A percentile compares a stretch with the other conserved stretches of the same genome.
These are phyloP conservation scores for Megaleporinus macrocephalus DNA, from an alignment of 2,113 vertebrate genomes.

Conservation along the genomic window DNA sequence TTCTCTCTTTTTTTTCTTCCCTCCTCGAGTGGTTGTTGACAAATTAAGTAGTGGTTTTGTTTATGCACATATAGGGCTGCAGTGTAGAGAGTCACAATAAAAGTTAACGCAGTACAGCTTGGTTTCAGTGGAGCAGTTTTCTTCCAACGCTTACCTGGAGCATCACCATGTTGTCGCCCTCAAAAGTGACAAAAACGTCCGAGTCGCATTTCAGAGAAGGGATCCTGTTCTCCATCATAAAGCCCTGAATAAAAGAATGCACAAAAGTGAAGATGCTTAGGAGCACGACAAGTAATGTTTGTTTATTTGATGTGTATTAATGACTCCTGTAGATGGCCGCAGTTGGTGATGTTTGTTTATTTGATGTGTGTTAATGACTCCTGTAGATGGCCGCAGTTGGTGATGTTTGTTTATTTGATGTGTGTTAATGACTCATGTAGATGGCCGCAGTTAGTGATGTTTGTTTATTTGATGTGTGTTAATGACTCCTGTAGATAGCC, in stretches of 20 bases:
- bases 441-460: no score
- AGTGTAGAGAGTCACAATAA: background rate
- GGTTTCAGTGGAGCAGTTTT: conserved; percentile 1
- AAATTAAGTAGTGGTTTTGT: background rate
- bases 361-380: no score
- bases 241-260: conserved; percentile 55
- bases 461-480: no score
- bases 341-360: no score
- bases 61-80: background rate
- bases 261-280: background rate
- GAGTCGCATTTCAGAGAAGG: conserved; percentile 71
- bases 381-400: no score
- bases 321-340: no score
- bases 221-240: conserved; percentile 74
- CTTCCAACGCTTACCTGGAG: conserved; percentile 68
- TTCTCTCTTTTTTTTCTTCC: background rate
- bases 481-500: no score
- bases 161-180: conserved; percentile 74
- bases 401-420: no score
- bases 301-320: no score
- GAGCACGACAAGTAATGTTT: no score
- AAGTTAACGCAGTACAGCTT: background rate
- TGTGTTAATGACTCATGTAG: no score
- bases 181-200: conserved; percentile 73
- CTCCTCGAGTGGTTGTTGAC: background rate